Base-by-base conservation (phyloP, 2,888 invertebrate genomes). In the Thyatira batis region DNA sequence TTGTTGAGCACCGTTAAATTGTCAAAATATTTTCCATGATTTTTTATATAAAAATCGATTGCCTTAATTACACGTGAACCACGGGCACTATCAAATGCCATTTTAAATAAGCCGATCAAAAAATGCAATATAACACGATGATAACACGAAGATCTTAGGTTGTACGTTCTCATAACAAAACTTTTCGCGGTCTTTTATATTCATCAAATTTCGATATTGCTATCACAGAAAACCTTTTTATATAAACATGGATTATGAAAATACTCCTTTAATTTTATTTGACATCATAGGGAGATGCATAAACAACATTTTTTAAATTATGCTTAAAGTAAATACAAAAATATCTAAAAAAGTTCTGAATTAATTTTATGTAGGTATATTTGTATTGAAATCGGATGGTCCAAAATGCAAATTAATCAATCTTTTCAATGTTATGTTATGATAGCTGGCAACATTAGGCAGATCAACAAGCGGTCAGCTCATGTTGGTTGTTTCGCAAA, bases 381-480 rank as follows among this genome's bases (percentile, higher is more conserved):
- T 33, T 33, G n/a, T 13, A 3, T 8, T 17, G 13, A 39, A 39
- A 39, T 8, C 17, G 39, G 11, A 13, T n/a, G n/a, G n/a, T n/a
- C n/a, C n/a, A n/a, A n/a, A n/a, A n/a, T n/a, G n/a, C n/a, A n/a
- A n/a, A n/a, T 17, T 8, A 39, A 8, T 39, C 8, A 13, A 13
- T 33, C 13, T 28, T 4, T n/a, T 33, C 11, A 5, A 13, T 4
- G 23, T 33, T 5, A 3, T 33, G 13, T n/a, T n/a, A n/a, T n/a
- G n/a, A 8, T 21, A 4, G 27, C 58, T 84, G 73, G 85, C 76
- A 87, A 82, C 84, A 77, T 76, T 68, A 58, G 67, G 69, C 80
- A 80, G 83, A 89, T 89, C 89, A 89, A 89, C 89, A 89, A 89
- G 89, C 89, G 84, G 84, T 75, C 67, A 70, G 68, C 65, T 58